phyloP scores from a whole-genome alignment of 2,888 invertebrate genomes.

The Macrophya annulata region DNA sequence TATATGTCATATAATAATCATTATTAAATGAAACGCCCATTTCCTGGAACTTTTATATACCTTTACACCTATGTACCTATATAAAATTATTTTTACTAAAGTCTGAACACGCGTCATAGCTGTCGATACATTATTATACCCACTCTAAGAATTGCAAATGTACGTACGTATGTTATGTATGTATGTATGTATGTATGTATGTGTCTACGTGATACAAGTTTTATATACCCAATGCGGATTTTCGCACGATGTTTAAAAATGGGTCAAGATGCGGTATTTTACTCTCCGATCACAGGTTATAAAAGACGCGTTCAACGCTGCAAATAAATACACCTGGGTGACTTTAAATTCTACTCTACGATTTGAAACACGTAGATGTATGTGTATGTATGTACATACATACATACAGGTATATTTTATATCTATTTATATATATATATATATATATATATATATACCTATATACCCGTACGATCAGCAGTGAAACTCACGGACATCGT shows the following conservation, averaged over 20 bases:
- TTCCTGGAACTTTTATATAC: background rate
- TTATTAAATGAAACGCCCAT: background rate
- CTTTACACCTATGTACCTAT: too few species aligned
- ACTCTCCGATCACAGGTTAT: background rate
- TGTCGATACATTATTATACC: background rate
- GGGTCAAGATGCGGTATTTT: constrained; percentile 53
- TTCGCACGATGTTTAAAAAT: constrained; percentile 26
- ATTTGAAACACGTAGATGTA: background rate
- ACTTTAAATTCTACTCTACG: constrained; percentile 1
- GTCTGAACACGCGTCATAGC: too few species aligned
- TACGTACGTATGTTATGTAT: too few species aligned
- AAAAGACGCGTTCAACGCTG: background rate
- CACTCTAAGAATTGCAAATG: background rate
- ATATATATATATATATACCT: background rate
- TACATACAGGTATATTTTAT: background rate
- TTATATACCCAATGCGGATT: background rate
- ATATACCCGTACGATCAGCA: background rate
- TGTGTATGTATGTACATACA: too few species aligned
- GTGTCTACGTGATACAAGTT: constrained; percentile 35
- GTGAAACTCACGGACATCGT: constrained; percentile 7
- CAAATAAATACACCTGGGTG: background rate
- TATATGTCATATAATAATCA: background rate
- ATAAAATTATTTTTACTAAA: background rate
- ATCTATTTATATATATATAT: background rate
- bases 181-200: too few species aligned